A percentile compares a stretch with the other conserved stretches of the same genome.
Evolutionary conservation across 2,113 vertebrate genomes (phyloP).

Genomic region (Pterocles orientalis): DNA sequence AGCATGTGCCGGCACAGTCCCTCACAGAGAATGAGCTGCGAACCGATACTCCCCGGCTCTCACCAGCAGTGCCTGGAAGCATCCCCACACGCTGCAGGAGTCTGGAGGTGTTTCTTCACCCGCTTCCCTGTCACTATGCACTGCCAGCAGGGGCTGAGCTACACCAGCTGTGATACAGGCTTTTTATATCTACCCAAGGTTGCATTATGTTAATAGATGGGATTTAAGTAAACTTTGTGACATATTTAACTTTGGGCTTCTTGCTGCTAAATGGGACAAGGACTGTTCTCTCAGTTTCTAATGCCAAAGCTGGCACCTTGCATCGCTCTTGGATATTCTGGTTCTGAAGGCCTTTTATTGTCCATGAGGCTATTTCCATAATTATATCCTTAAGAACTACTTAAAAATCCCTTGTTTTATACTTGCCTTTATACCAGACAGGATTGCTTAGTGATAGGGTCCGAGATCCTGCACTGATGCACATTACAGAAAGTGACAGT

Average conservation of each 20-base stretch:
- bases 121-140: rapidly evolving
- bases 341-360: not conserved
- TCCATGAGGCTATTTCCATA: not conserved
- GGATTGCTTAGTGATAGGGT: not conserved
- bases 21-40: not conserved
- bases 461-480: not conserved
- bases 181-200: not conserved
- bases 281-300: not conserved
- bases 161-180: slow-evolving; percentile 28
- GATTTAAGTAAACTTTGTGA: slow-evolving; percentile 25
- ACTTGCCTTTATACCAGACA: not conserved
- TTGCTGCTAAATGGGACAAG: not conserved
- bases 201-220: not conserved
- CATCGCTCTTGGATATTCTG: not conserved
- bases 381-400: not conserved
- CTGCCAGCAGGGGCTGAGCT: not conserved
- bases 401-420: not conserved
- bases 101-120: not conserved
- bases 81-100: not conserved
- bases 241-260: not conserved
- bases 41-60: not conserved
- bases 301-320: not conserved
- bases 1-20: not conserved
- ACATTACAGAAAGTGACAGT: not conserved
- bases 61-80: not conserved